Evolutionary conservation across 2,888 invertebrate genomes (phyloP), one percentile per base, ranked within the genome.

Genomic region (Gisinianus flammeolus): DNA sequence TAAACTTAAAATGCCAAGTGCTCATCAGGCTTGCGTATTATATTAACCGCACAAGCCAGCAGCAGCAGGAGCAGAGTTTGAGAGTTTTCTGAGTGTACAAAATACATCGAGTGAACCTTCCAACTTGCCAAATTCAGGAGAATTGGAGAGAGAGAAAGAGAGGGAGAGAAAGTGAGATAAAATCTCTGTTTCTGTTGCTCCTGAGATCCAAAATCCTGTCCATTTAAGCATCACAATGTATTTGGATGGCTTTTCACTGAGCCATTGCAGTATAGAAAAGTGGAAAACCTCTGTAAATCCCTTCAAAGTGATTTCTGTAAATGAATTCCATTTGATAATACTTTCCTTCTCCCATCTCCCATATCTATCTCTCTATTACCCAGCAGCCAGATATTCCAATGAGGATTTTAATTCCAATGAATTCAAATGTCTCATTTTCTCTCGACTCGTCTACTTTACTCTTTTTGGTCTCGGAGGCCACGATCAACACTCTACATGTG

Each of bases 251-350:
- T 62, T 28, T 12, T 62, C 24, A 26, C 12, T 28, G 5, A 8
- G 35, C 35, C 35, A 35, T 35, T 44, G 44, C 44, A 8, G 19
- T 16, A 44, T 19, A 16, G 44, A 16, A 44, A 44, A 44, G 12
- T 44, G 2, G 24, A 68, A 35, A 33, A 24, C 24, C 35, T 44
- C 44, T 68, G 28, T 19, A 66, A 66, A 66, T 66, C 66, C 66
- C 30, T 44, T 44, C 44, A 68, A 68, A 68, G 68, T 68, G 68
- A 68, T 44, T 68, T 68, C 22, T 31, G 12, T 44, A 68, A 68
- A 44, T 68, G 44, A 68, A 68, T 68, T 44, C 24, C 22, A 24
- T n/a, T 12, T n/a, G n/a, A n/a, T n/a, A n/a, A n/a, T n/a, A n/a
- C n/a, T 30, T 24, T 62, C 62, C 62, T 26, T 26, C 12, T 26